Evolutionary conservation across 2,113 vertebrate species (phyloP).

Genomic region (Meriones unguiculatus): DNA sequence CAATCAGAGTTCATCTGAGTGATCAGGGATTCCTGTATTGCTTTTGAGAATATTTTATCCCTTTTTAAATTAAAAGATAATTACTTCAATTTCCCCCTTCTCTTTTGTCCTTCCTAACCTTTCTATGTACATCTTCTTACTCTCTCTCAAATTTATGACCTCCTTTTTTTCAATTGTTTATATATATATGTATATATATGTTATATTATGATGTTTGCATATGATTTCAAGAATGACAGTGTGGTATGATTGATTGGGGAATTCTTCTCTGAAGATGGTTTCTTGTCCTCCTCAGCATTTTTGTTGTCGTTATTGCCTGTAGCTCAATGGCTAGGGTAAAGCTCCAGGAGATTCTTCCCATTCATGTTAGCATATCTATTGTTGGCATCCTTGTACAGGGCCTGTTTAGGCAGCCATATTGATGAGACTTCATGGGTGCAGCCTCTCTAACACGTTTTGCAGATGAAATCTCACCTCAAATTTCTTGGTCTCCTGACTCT

Average conservation of each 20-base stretch:
- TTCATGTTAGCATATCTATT: background rate
- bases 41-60: background rate
- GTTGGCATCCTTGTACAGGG: background rate
- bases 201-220: background rate
- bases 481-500: background rate
- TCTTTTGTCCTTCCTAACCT: background rate
- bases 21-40: background rate
- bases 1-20: background rate
- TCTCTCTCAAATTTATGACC: background rate
- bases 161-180: background rate
- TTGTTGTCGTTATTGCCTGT: background rate
- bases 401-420: too few relatives aligned
- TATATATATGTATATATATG: too few relatives aligned
- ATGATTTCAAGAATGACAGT: background rate
- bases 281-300: background rate
- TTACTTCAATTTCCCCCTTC: background rate
- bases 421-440: background rate
- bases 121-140: background rate
- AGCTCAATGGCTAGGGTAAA: background rate
- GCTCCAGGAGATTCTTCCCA: background rate
- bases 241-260: background rate
- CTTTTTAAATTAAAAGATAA: background rate
- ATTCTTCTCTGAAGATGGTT: background rate
- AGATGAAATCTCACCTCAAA: background rate
- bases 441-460: background rate